Evolutionary conservation across 1,140 invertebrate genomes (phyloP).

Genomic region (Calephelis virginiensis): DNA sequence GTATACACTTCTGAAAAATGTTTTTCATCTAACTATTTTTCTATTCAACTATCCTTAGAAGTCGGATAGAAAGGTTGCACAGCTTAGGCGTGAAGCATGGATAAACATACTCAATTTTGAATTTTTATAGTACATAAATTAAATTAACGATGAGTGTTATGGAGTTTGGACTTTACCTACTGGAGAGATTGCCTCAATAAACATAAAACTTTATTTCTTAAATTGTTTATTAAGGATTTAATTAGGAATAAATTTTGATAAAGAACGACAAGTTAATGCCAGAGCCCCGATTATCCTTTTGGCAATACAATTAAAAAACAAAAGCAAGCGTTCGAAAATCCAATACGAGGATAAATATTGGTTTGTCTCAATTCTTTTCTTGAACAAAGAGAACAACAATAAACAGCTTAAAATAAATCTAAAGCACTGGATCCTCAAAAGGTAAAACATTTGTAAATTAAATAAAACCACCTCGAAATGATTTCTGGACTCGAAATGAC

Average conservation of each 20-base stretch:
- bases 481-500: constrained; percentile 24
- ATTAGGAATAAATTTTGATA: constrained; percentile 54
- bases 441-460: neutral
- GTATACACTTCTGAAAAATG: too few species aligned
- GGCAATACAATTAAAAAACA: constrained; percentile 52
- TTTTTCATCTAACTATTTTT: too few species aligned
- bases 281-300: constrained; percentile 54
- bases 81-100: neutral
- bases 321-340: constrained; percentile 47
- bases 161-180: constrained; percentile 32
- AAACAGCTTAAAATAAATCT: constrained; percentile 60
- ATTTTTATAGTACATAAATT: constrained; percentile 1
- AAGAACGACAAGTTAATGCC: constrained; percentile 59
- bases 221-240: constrained; percentile 50
- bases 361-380: constrained; percentile 53
- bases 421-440: constrained; percentile 32
- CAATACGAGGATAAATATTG: constrained; percentile 61
- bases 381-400: constrained; percentile 50
- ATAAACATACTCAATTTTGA: neutral
- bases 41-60: too few species aligned
- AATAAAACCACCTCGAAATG: constrained; percentile 37
- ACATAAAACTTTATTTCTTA: constrained; percentile 44
- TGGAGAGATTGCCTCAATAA: constrained; percentile 37
- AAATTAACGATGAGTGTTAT: neutral
- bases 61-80: too few species aligned